phyloP scores from a whole-genome alignment of 2,888 invertebrate species.

The Nowickia ferox region DNA sequence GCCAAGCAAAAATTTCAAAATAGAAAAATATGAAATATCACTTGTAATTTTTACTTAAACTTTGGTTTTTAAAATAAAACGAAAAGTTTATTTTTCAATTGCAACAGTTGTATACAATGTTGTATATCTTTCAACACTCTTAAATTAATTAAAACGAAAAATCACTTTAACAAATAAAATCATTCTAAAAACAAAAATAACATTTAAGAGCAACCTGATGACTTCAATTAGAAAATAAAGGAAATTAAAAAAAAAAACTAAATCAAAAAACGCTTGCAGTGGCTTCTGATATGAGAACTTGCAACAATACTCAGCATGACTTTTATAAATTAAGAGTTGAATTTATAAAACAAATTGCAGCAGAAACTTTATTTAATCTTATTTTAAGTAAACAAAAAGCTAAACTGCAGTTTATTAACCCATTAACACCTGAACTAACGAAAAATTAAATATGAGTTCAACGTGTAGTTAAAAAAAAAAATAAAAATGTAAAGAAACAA shows the following conservation, averaged over 20 bases:
- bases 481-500: too few species aligned
- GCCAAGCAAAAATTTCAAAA: background rate
- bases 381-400: background rate
- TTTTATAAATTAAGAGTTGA: background rate
- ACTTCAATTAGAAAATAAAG: conserved; percentile 20
- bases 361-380: background rate
- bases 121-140: conserved; percentile 68
- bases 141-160: conserved; percentile 65
- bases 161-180: background rate
- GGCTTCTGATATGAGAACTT: background rate
- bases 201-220: conserved; percentile 35
- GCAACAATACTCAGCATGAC: conserved; percentile 46
- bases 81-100: conserved; percentile 36
- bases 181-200: background rate
- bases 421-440: too few species aligned
- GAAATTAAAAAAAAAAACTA: too few species aligned
- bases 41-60: conserved; percentile 47
- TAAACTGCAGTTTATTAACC: too few species aligned
- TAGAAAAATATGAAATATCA: conserved; percentile 65
- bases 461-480: too few species aligned
- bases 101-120: conserved; percentile 60
- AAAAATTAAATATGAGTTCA: too few species aligned
- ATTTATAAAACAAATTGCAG: conserved; percentile 19
- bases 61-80: background rate
- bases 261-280: conserved; percentile 37